Evolutionary conservation across 2,113 vertebrate species (phyloP).

Genomic region (Cyrtonyx montezumae): DNA sequence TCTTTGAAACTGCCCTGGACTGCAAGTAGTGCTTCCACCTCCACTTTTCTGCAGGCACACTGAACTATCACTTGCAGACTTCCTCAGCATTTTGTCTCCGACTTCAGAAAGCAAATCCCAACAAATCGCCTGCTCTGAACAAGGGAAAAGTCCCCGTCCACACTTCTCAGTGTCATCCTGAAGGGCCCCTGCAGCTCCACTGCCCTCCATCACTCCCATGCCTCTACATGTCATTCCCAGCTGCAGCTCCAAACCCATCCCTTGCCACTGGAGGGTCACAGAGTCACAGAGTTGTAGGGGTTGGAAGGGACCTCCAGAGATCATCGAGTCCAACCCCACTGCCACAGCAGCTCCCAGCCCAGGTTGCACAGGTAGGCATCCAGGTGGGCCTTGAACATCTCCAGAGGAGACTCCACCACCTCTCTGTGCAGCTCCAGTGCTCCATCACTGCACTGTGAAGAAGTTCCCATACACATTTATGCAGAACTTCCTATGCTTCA

Average conservation of each 20-base stretch:
- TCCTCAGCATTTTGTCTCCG: neutral
- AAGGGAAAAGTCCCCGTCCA: neutral
- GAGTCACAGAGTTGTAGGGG: no score
- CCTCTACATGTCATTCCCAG: slow-evolving; percentile 15
- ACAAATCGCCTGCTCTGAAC: neutral
- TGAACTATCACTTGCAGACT: neutral
- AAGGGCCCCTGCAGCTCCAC: neutral
- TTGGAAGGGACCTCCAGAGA: no score
- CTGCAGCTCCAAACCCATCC: neutral
- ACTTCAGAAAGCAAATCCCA: neutral
- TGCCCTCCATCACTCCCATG: fast-evolving
- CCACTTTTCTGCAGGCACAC: neutral
- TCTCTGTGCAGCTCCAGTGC: no score
- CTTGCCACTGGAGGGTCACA: neutral
- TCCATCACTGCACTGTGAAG: no score
- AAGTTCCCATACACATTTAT: no score
- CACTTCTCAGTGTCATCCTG: neutral
- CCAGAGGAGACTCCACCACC: no score
- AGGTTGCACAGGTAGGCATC: no score
- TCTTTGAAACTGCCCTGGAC: neutral
- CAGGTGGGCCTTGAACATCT: no score
- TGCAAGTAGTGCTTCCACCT: neutral
- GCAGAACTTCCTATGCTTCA: no score
- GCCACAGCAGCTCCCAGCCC: no score
- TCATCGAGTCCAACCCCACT: no score